Base-by-base conservation (phyloP, 2,888 invertebrate genomes). In the Silvanus unidentatus region DNA sequence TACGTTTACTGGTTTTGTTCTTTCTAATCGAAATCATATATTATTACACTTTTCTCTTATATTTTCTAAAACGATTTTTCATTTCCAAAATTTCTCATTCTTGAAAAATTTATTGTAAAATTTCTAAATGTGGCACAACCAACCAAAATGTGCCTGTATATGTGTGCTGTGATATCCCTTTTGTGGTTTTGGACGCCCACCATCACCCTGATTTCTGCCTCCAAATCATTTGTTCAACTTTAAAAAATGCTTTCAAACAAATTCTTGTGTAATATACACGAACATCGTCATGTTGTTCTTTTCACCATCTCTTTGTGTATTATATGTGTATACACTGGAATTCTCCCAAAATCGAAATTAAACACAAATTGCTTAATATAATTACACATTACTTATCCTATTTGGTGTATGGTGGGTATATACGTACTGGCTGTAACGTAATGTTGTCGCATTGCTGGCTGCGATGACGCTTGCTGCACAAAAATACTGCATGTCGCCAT, bases 401-500 rank as follows among this genome's bases (percentile, higher is more conserved):
- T 44, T 49, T 59, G 69, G 69, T 70, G 69, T 68, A 63, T 69
- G 71, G 70, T 70, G 70, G 71, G 69, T 68, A 66, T 64, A 46
- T 50, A 58, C 66, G 60, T 63, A 61, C 61, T 69, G 60, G 68
- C 69, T 69, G 69, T 70, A 68, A 68, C 68, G 68, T 67, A 66
- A 63, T 68, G 68, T 70, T 70, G 68, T 69, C 69, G 68, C 68
- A 66, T 64, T 60, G 70, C 69, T 70, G 70, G 70, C 71, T 71
- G 70, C 70, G 69, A 71, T 69, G 65, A 68, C 68, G 66, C 66
- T 68, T 69, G 69, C 70, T 69, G 70, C 70, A 71, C 70, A 67
- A 74, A 47, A 44, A 49, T 75, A 75, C 76, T 76, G 77, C 77
- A 77, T 77, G 77, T 76, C 68, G 76, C 76, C 70, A 68, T 72